Conservation (phyloP, 2,113 vertebrate species). For the Vidua chalybeata region DNA sequence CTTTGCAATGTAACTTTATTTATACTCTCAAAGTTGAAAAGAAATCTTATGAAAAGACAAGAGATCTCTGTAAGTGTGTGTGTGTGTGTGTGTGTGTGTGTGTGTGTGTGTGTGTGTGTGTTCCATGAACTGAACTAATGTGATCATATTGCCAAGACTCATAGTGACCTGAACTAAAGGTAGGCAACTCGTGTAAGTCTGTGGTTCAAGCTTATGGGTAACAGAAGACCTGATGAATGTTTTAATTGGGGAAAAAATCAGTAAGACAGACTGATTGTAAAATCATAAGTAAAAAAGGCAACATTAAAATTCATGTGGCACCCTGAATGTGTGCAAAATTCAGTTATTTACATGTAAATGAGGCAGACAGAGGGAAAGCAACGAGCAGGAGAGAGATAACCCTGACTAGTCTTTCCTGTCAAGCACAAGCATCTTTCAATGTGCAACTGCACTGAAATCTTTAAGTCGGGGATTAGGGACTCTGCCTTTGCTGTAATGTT, state of each 20-base stretch:
- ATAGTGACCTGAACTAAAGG: not conserved
- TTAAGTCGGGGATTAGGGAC: not conserved
- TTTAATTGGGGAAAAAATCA: not conserved
- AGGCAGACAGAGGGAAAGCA: not conserved
- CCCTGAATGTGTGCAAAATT: not conserved
- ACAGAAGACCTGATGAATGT: not conserved
- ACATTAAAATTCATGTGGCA: not conserved
- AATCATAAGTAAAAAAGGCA: not conserved
- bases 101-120: not conserved
- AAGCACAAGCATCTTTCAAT: not conserved
- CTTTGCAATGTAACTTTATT: not conserved
- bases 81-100: not conserved
- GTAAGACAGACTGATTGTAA: not conserved
- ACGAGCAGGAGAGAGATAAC: not conserved
- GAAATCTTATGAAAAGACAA: not conserved
- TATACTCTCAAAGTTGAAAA: not conserved
- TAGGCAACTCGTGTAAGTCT: not conserved
- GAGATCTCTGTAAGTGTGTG: not conserved
- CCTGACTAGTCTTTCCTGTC: not conserved
- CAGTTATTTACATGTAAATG: slow-evolving; percentile 24
- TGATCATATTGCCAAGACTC: not conserved
- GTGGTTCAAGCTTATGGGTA: not conserved
- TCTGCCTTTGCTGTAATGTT: not conserved
- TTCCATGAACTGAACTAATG: not conserved
- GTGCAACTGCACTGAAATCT: not conserved